phyloP scores from a whole-genome alignment of 2,888 invertebrate species.

The Tetramorium bicarinatum region DNA sequence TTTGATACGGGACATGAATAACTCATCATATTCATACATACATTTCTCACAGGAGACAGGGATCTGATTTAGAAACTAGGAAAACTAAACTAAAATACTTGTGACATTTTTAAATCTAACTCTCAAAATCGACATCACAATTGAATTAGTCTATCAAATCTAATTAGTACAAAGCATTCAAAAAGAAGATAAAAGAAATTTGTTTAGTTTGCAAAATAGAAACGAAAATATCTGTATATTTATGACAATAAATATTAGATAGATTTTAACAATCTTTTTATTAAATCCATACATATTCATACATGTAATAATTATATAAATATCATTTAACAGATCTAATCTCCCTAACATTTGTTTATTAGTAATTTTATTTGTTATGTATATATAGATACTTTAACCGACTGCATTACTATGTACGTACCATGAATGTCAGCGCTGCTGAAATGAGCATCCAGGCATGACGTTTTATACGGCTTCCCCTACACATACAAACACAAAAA shows the following conservation, averaged over 20 bases:
- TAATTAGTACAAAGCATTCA: not conserved
- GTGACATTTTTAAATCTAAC: not conserved
- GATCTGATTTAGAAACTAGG: not conserved
- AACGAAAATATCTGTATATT: not conserved
- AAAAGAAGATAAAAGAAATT: not conserved
- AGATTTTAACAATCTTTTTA: not conserved
- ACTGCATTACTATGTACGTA: not conserved
- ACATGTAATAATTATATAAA: not conserved
- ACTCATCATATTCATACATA: not conserved
- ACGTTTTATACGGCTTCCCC: conserved; percentile 38
- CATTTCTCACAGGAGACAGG: not conserved
- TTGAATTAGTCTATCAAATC: not conserved
- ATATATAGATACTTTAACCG: not conserved
- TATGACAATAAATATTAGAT: not conserved
- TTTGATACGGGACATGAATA: conserved; percentile 11
- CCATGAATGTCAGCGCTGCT: not conserved
- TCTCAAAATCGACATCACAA: not conserved
- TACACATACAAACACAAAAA: conserved; percentile 27
- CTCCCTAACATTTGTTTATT: not conserved
- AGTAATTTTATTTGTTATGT: not conserved
- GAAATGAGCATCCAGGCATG: conserved; percentile 45
- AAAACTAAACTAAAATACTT: conserved; percentile 2
- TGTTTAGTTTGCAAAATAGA: not conserved
- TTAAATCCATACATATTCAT: not conserved
- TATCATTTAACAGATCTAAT: not conserved